Base-by-base conservation (phyloP, 2,797 vertebrate species). In the Masticophis lateralis region DNA sequence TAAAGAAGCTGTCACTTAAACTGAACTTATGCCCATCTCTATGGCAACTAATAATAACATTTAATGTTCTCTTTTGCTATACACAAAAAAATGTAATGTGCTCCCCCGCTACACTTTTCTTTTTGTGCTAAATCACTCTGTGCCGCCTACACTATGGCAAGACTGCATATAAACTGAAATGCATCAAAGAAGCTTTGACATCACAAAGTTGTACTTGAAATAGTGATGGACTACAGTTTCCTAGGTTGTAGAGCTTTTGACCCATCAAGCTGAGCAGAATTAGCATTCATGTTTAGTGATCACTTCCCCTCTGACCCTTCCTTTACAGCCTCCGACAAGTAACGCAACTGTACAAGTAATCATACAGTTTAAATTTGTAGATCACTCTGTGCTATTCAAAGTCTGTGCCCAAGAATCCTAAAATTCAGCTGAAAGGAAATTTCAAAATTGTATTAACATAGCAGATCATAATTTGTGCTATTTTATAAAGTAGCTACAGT, bases 31-130 rank as follows among this genome's bases (percentile, higher is more conserved):
- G 97, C 97, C 97, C 96, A 97, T 98, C 95, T 97, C 98, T 97
- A 98, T 98, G 97, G 97, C 97, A 98, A 98, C 98, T 97, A 97
- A 95, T 96, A 97, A 96, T 97, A 97, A 96, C 96, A 96, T 96
- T 97, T 97, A 97, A 97, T 94, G 96, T 96, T 97, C 95, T 97
- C 97, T 97, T 96, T 97, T 95, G 94, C 83, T 56, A 89, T 37
- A 91, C 59, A 89, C 53, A 90, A 74, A 63, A 53, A 88, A 95
- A 93, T 93, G 96, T 86, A 90, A 94, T 91, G 88, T 94, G 95
- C 93, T 94, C 96, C 96, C 95, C 95, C 95, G 56, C 96, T 93
- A 95, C 93, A 92, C 94, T 96, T 96, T 94, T 96, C 92, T 97
- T 96, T 97, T 95, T 96, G 94, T 95, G 95, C 95, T 96, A 97